Conservation (phyloP, 2,113 vertebrate genomes). For the Gadus macrocephalus region DNA sequence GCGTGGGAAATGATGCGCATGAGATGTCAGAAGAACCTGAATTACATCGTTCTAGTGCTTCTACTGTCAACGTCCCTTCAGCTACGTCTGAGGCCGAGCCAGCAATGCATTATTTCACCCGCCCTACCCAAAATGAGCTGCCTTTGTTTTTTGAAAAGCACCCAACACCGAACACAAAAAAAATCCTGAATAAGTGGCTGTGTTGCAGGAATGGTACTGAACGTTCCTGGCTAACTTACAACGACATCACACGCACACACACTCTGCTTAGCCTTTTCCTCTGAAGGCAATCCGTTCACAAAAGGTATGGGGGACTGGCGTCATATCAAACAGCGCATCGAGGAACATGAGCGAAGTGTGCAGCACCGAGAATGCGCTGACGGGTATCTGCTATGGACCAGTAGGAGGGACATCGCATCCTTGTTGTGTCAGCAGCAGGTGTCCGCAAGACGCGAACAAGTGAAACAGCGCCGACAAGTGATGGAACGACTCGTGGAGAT, state of each 20-base stretch:
- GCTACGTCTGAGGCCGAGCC: too few relatives aligned
- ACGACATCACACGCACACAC: not conserved
- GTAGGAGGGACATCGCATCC: not conserved
- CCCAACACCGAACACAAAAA: conserved; percentile 12
- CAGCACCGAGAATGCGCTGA: not conserved
- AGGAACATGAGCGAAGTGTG: not conserved
- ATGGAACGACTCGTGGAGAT: conserved; percentile 22
- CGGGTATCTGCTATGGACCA: not conserved
- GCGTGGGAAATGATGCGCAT: too few relatives aligned
- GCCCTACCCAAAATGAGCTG: conserved; percentile 6
- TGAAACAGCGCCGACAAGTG: conserved; percentile 19
- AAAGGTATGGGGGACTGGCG: not conserved
- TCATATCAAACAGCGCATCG: not conserved
- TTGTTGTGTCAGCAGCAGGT: conserved; percentile 9
- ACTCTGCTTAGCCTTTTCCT: not conserved
- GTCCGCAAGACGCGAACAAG: conserved; percentile 11
- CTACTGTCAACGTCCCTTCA: too few relatives aligned
- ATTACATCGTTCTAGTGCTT: too few relatives aligned
- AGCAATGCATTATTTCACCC: conserved; percentile 33
- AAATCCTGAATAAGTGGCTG: conserved; percentile 16
- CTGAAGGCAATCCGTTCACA: not conserved
- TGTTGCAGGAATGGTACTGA: conserved; percentile 25
- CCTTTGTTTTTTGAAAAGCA: conserved; percentile 17
- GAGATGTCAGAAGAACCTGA: too few relatives aligned
- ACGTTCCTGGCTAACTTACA: conserved; percentile 21